Evolutionary conservation across 2,797 vertebrate genomes (phyloP).

Genomic region (Phoebastria nigripes): DNA sequence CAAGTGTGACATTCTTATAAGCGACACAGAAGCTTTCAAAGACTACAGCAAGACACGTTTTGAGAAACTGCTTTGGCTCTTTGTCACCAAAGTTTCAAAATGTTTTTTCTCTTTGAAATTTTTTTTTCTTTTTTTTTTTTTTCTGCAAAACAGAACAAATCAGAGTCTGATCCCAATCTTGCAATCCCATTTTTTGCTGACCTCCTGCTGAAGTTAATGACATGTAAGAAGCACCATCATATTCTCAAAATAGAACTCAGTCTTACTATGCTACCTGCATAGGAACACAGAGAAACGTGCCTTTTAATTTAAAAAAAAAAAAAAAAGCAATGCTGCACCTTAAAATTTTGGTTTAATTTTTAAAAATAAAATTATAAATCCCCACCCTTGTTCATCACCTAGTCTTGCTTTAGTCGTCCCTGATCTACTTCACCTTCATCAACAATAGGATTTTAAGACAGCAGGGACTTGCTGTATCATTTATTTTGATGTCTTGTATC

Average conservation of each 20-base stretch:
- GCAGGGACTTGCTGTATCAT: background rate
- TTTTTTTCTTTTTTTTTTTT: background rate
- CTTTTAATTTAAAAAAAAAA: background rate
- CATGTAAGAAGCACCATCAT: background rate
- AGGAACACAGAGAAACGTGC: background rate
- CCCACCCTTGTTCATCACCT: background rate
- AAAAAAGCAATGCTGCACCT: background rate
- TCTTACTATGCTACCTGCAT: background rate
- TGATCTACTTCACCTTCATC: background rate
- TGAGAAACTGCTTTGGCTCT: background rate
- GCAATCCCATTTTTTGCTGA: background rate
- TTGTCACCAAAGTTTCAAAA: background rate
- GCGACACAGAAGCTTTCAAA: background rate
- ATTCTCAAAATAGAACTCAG: background rate
- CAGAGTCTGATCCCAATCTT: background rate
- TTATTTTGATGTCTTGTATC: background rate
- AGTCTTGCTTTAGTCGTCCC: background rate
- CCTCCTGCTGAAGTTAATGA: background rate
- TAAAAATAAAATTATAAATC: background rate
- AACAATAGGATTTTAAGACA: background rate
- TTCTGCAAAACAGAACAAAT: background rate
- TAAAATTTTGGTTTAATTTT: background rate
- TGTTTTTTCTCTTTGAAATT: background rate
- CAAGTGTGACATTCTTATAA: slow-evolving; percentile 32
- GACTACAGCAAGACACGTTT: background rate